A percentile compares a stretch with the other conserved stretches of the same genome.
Evolutionary conservation across 2,113 vertebrate genomes (phyloP).

Genomic region (Cynoglossus semilaevis): DNA sequence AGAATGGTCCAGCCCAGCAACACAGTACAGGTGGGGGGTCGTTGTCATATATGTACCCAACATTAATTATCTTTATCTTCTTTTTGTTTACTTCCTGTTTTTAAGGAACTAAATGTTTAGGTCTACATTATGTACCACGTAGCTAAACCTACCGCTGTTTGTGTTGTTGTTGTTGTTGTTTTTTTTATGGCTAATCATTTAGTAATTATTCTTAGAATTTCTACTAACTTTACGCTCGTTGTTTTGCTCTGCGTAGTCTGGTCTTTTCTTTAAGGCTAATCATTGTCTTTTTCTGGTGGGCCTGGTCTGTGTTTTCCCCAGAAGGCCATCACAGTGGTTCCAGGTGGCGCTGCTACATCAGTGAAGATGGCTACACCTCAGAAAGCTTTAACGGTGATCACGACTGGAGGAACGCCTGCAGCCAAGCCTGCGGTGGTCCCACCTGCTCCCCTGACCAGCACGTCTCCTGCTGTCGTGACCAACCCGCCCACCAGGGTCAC

Average conservation of each 20-base stretch:
- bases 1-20: conserved; percentile 74
- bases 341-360: conserved; percentile 53
- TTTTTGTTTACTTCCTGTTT: too few relatives aligned
- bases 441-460: conserved; percentile 18
- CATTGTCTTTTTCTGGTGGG: too few relatives aligned
- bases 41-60: background rate
- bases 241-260: too few relatives aligned
- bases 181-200: too few relatives aligned
- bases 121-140: too few relatives aligned
- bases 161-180: too few relatives aligned
- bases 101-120: too few relatives aligned
- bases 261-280: too few relatives aligned
- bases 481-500: conserved; percentile 60
- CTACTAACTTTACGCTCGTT: too few relatives aligned
- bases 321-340: conserved; percentile 67
- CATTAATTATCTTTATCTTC: too few relatives aligned
- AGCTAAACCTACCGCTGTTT: too few relatives aligned
- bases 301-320: conserved; percentile 15
- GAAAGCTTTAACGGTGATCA: conserved; percentile 66
- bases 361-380: conserved; percentile 69
- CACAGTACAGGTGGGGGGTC: conserved; percentile 43
- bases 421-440: conserved; percentile 33
- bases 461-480: conserved; percentile 20
- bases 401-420: conserved; percentile 39
- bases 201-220: too few relatives aligned